These are phyloP conservation scores for Otolemur crassicaudatus DNA, from an alignment of 2,797 vertebrate species.

Conservation along the genomic window DNA sequence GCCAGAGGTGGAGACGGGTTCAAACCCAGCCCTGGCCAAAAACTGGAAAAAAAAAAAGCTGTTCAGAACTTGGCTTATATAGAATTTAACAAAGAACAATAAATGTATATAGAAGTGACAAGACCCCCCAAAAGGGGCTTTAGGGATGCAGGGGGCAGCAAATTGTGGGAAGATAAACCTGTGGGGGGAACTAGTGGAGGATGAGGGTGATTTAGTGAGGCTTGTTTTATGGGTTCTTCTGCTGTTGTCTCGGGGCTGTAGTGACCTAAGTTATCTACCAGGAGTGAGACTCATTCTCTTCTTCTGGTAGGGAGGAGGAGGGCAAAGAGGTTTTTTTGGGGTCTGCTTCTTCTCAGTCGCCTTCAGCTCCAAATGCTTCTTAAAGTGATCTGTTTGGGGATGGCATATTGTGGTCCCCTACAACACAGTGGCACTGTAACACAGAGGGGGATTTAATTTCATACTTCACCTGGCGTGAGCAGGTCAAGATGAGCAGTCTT, in stretches of 20 bases:
- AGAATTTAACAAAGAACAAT: not conserved
- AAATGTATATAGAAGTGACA: not conserved
- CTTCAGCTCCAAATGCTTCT: not conserved
- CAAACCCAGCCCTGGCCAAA: too few species aligned
- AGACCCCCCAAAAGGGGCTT: not conserved
- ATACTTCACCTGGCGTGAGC: not conserved
- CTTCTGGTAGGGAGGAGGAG: not conserved
- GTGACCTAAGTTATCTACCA: not conserved
- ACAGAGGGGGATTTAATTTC: not conserved
- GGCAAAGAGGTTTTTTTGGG: not conserved
- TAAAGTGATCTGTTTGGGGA: not conserved
- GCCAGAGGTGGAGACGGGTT: too few species aligned
- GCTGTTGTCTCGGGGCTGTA: not conserved
- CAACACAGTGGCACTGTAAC: not conserved
- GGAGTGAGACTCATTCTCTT: not conserved
- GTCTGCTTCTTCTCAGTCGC: not conserved
- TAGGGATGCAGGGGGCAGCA: not conserved
- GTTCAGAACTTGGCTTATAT: not conserved
- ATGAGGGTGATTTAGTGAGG: not conserved
- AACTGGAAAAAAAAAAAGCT: too few species aligned
- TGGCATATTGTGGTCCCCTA: not conserved
- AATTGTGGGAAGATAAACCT: not conserved
- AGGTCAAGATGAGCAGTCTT: not conserved
- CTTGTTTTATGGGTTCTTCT: not conserved
- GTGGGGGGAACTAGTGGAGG: not conserved